Conservation (phyloP, 2,113 vertebrate species). For the Scomber scombrus region DNA sequence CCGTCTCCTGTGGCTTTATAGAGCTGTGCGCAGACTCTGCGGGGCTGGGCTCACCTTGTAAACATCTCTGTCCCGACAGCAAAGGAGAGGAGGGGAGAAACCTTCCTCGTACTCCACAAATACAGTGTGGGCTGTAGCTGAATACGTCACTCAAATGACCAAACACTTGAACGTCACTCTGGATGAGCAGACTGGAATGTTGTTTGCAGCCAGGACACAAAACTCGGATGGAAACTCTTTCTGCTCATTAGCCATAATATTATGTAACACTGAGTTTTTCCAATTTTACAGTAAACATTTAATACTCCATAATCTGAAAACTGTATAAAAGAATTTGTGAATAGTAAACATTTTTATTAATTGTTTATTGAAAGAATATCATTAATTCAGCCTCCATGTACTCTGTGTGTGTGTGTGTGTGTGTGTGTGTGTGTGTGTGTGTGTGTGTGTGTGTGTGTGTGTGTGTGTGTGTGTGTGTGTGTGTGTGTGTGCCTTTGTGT, state of each 20-base stretch:
- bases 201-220: constrained; percentile 27
- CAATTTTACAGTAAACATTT: background rate
- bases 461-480: constrained; percentile 6
- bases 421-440: constrained; percentile 18
- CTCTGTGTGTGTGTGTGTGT: constrained; percentile 18
- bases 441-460: constrained; percentile 30
- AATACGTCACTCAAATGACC: constrained; percentile 18
- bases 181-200: constrained; percentile 45
- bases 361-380: background rate
- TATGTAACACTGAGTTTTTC: constrained; percentile 1
- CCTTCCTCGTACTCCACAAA: constrained; percentile 16
- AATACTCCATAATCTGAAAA: background rate
- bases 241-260: background rate
- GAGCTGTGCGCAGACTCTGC: constrained; percentile 41
- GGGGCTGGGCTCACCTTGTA: constrained; percentile 67
- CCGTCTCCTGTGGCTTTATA: constrained; percentile 60
- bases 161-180: constrained; percentile 29
- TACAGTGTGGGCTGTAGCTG: constrained; percentile 30
- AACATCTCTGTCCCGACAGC: constrained; percentile 60
- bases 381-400: background rate
- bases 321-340: background rate
- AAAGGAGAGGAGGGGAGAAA: constrained; percentile 29
- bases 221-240: constrained; percentile 6
- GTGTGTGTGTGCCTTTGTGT: constrained; percentile 26
- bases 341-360: background rate